Evolutionary conservation across 1,140 invertebrate species (phyloP), one percentile per base, ranked within the genome.

Genomic region (Matsumurasca onukii): DNA sequence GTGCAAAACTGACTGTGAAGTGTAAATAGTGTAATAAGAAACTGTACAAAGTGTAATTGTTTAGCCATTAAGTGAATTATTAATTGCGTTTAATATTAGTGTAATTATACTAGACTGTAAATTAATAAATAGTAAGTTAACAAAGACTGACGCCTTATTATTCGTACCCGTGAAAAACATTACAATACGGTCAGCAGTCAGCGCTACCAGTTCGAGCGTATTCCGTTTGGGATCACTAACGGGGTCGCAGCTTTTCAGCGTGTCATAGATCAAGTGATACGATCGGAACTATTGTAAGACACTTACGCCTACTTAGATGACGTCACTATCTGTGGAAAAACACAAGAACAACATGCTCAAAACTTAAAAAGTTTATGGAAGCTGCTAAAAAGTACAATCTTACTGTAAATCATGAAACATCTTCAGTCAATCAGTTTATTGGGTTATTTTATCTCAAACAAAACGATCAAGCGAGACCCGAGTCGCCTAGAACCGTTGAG

Each of bases 151-250:
- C n/a, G n/a, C n/a, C n/a, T n/a, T n/a, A n/a, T n/a, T n/a, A n/a
- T n/a, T n/a, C n/a, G n/a, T n/a, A n/a, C n/a, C n/a, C n/a, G n/a
- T n/a, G n/a, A n/a, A n/a, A n/a, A n/a, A n/a, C n/a, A n/a, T n/a
- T n/a, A n/a, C n/a, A n/a, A n/a, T n/a, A n/a, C n/a, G n/a, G n/a
- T n/a, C n/a, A n/a, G 34, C 17, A 17, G 34, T 9, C 34, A 39
- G 17, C 34, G 5, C 5, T 39, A 39, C 17, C 34, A 39, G 17
- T 52, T 52, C 20, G 22, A 52, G 20, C 9, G 49, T 12, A 52
- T 52, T 22, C 49, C 49, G 20, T 52, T 52, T 52, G 49, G 49
- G 5, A 22, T 52, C 20, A 52, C 49, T 52, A 52, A 52, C 22
- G 49, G 49, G 5, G 34, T 39, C 17, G 17, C 34, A 5, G 5